These are phyloP conservation scores for Lagria hirta DNA, from an alignment of 2,888 invertebrate species.

Conservation along the genomic window DNA sequence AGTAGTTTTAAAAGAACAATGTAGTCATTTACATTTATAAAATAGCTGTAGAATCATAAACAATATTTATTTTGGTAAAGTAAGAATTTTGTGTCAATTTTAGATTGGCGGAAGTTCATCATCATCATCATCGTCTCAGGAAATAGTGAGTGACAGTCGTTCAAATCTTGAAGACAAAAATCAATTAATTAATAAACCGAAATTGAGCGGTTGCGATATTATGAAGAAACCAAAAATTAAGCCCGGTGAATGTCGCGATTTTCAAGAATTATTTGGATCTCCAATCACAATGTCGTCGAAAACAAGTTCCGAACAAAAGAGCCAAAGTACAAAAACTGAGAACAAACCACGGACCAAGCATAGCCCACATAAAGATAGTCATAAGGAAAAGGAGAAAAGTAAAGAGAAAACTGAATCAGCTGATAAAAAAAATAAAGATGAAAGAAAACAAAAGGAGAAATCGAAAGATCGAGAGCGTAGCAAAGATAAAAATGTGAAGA, in stretches of 20 bases:
- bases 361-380: slow-evolving; percentile 60
- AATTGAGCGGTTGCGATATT: slow-evolving; percentile 59
- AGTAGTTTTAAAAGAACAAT: neutral
- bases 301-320: slow-evolving; percentile 17
- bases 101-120: slow-evolving; percentile 48
- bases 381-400: slow-evolving; percentile 53
- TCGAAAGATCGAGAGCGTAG: slow-evolving; percentile 59
- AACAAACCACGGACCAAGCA: slow-evolving; percentile 55
- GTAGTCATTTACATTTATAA: too few species aligned
- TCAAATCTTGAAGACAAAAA: slow-evolving; percentile 46
- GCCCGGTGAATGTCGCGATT: slow-evolving; percentile 56
- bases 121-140: slow-evolving; percentile 43
- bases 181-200: slow-evolving; percentile 71
- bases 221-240: slow-evolving; percentile 50
- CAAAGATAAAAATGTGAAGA: slow-evolving; percentile 56
- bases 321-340: slow-evolving; percentile 58
- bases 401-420: slow-evolving; percentile 54
- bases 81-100: slow-evolving; percentile 27
- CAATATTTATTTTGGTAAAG: slow-evolving; percentile 4
- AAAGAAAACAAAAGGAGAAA: slow-evolving; percentile 57
- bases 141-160: slow-evolving; percentile 51
- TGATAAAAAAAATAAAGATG: slow-evolving; percentile 55
- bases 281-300: slow-evolving; percentile 62
- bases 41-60: too few species aligned
- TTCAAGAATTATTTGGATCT: slow-evolving; percentile 79